Evolutionary conservation across 2,797 vertebrate genomes (phyloP).

Genomic region (Liparis tanakae): DNA sequence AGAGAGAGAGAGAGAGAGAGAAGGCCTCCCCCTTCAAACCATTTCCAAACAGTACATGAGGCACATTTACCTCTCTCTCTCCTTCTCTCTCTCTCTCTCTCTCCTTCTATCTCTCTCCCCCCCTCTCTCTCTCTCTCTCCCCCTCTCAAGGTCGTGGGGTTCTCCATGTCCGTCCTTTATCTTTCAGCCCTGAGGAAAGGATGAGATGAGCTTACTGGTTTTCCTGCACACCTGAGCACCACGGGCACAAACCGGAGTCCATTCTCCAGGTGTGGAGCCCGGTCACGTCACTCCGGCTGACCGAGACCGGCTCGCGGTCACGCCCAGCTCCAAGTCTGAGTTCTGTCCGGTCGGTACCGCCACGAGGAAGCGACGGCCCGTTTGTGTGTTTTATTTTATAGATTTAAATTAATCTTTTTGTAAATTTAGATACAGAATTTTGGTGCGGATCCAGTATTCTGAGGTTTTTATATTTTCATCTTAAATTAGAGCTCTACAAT

Average conservation of each 20-base stretch:
- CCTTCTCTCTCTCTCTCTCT: constrained; percentile 17
- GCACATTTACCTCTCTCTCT: constrained; percentile 45
- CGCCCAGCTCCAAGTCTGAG: background rate
- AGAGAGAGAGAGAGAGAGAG: constrained; percentile 18
- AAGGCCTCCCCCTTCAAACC: constrained; percentile 50
- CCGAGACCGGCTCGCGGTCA: constrained; percentile 16
- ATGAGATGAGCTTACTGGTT: constrained; percentile 79
- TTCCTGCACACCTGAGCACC: constrained; percentile 80
- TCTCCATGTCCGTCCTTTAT: constrained; percentile 78
- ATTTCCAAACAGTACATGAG: constrained; percentile 46
- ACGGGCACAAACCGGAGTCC: constrained; percentile 71
- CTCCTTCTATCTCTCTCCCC: constrained; percentile 24
- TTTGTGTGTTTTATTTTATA: background rate
- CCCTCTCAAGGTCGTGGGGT: constrained; percentile 73
- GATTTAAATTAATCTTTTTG: background rate
- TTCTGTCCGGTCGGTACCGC: background rate
- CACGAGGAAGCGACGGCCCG: background rate
- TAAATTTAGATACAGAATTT: background rate
- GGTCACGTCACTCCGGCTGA: constrained; percentile 53
- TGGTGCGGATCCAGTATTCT: background rate
- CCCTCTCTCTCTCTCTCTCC: constrained; percentile 56
- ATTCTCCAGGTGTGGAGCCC: constrained; percentile 72
- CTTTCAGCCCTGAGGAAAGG: constrained; percentile 79
- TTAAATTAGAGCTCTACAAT: background rate
- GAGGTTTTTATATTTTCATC: background rate